phyloP scores from a whole-genome alignment of 1,140 invertebrate genomes.

The Euschistus heros region DNA sequence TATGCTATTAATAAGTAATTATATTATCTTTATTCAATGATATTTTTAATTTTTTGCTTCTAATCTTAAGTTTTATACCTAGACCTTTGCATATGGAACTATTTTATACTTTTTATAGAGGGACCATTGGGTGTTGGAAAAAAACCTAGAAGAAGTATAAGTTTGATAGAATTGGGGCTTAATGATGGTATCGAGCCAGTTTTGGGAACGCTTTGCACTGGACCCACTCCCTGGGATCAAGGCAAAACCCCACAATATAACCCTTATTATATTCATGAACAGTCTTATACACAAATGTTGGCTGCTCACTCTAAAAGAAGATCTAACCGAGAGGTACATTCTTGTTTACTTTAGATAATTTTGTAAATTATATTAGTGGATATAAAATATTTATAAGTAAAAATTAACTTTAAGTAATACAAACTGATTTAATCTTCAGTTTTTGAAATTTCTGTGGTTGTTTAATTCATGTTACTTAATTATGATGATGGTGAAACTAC shows the following conservation, averaged over 20 bases:
- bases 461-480: too few species aligned
- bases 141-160: slow-evolving; percentile 9
- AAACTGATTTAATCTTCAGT: too few species aligned
- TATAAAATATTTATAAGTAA: too few species aligned
- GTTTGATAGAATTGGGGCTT: background rate
- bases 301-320: slow-evolving; percentile 50
- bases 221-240: slow-evolving; percentile 22
- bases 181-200: slow-evolving; percentile 13
- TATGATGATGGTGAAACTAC: too few species aligned
- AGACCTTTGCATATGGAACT: too few species aligned
- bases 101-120: background rate
- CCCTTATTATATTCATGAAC: slow-evolving; percentile 18
- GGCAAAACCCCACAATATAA: slow-evolving; percentile 12
- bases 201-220: slow-evolving; percentile 19
- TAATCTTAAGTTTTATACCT: background rate
- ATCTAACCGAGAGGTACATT: slow-evolving; percentile 43
- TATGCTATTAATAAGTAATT: background rate
- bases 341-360: slow-evolving; percentile 10
- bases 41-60: background rate
- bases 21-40: background rate
- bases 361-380: too few species aligned
- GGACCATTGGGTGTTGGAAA: slow-evolving; percentile 9
- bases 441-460: too few species aligned
- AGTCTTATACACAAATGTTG: slow-evolving; percentile 41
- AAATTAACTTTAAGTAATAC: too few species aligned